phyloP scores from a whole-genome alignment of 2,797 vertebrate genomes.

The Lepidocolaptes lacrymiger region DNA sequence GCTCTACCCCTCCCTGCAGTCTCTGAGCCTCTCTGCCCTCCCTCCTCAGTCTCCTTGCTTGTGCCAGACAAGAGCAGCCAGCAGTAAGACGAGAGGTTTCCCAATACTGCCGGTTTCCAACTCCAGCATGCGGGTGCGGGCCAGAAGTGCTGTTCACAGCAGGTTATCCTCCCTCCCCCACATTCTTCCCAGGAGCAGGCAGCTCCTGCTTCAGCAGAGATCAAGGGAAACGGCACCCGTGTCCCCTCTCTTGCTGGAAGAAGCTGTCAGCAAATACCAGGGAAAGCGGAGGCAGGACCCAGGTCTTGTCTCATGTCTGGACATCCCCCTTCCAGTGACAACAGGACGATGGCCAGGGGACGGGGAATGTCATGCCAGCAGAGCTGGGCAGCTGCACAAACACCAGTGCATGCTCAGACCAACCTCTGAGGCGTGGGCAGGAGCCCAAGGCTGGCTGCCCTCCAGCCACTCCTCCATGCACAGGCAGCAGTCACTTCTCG shows the following conservation, averaged over 20 bases:
- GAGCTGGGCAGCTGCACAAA: constrained; percentile 15
- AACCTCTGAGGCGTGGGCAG: not conserved
- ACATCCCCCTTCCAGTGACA: not conserved
- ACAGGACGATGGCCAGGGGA: not conserved
- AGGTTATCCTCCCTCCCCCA: constrained; percentile 8
- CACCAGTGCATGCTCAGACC: not conserved
- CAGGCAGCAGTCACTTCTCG: not conserved
- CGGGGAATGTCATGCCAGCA: not conserved
- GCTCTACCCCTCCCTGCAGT: not conserved
- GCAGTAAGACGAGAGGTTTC: constrained; percentile 51
- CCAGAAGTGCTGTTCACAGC: constrained; percentile 24
- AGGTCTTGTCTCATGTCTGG: not conserved
- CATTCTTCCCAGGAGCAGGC: not conserved
- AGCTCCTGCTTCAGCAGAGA: not conserved
- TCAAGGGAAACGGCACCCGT: fast-evolving
- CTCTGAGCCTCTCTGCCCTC: not conserved
- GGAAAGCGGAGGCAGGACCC: not conserved
- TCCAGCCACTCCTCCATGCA: not conserved
- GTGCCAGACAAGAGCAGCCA: not conserved
- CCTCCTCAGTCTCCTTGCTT: constrained; percentile 18
- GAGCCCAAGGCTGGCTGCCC: not conserved
- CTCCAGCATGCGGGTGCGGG: not conserved
- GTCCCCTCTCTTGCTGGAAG: not conserved
- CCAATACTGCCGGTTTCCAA: not conserved
- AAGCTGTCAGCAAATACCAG: not conserved